A percentile compares a stretch with the other conserved stretches of the same genome.
Evolutionary conservation across 2,113 vertebrate species (phyloP).

Genomic region (Boleophthalmus pectinirostris): DNA sequence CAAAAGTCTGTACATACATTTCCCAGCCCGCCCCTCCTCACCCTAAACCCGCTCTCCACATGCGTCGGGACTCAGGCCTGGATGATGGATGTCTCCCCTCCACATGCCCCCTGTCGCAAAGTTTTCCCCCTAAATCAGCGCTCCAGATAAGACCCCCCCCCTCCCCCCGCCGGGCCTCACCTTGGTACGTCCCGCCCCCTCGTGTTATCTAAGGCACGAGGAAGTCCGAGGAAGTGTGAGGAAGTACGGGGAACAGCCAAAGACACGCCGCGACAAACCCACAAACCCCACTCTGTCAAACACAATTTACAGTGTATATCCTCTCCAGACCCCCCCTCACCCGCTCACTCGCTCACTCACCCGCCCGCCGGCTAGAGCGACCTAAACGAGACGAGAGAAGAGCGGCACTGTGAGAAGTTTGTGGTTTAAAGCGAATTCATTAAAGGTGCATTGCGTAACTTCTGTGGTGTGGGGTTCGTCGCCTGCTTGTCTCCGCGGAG

Average conservation of each 20-base stretch:
- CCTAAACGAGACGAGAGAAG: conserved; percentile 85
- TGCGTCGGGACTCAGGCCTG: conserved; percentile 71
- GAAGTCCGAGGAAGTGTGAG: conserved; percentile 87
- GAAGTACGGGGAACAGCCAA: conserved; percentile 81
- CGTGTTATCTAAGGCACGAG: conserved; percentile 85
- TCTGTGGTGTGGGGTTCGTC: no score
- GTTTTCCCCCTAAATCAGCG: conserved; percentile 86
- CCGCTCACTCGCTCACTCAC: not conserved
- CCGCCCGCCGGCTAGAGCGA: conserved; percentile 67
- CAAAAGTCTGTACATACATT: no score
- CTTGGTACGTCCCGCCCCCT: conserved; percentile 78
- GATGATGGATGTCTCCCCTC: conserved; percentile 76
- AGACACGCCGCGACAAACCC: conserved; percentile 93
- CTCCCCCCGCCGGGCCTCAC: conserved; percentile 71
- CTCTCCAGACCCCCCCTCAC: conserved; percentile 30
- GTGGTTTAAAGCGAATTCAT: not conserved
- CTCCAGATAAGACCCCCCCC: conserved; percentile 81
- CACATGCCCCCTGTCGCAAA: conserved; percentile 83
- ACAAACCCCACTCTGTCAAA: conserved; percentile 95
- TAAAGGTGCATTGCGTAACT: not conserved
- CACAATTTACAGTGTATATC: conserved; percentile 94
- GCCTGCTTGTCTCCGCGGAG: no score
- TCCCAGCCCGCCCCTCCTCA: no score
- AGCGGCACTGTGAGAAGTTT: conserved; percentile 44
- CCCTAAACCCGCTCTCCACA: no score